Base-by-base conservation (phyloP, 2,888 invertebrate species). In the Drosophila pegasa region DNA sequence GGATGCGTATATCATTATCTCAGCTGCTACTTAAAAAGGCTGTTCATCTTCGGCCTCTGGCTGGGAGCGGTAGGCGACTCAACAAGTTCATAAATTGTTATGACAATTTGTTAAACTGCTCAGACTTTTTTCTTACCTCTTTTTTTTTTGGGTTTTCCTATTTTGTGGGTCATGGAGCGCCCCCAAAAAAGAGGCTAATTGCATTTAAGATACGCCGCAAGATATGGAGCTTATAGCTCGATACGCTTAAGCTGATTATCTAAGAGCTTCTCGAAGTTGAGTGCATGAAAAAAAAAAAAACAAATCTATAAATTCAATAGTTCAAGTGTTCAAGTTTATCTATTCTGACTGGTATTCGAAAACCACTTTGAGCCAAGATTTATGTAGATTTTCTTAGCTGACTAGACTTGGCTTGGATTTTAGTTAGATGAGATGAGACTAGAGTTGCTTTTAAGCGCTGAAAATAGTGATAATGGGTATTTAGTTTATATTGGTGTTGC, bases 61-160 rank as follows among this genome's bases (percentile, higher is more conserved):
- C n/a, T 38, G 31, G 70, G 67, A 45, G 16, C 16, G 27, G 25
- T 3, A 25, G 27, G 45, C 63, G 55, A 50, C 38, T 33, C 60
- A 29, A 67, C 62, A 67, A 56, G 75, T 80, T 55, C 66, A 86
- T 81, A 86, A 81, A 81, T 84, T 77, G 81, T 80, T 73, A 59
- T 81, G 79, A 78, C 85, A 73, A 70, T 75, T 66, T 64, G 71
- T 71, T 71, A 56, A 33, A 14, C 22, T 50, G 38, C 35, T 55
- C 38, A 12, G 8, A n/a, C 29, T 33, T 20, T 50, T 33, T 16
- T 35, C 29, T 22, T 25, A 31, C 7, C 31, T 16, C 1, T 10
- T 7, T 29, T 27, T 4, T 29, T 27, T 27, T 29, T 2, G 7
- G 3, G 3, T 16, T 43, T 45, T 27, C 10, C 43, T 14, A 12